phyloP scores from a whole-genome alignment of 2,888 invertebrate species.

The Corbicula japonica region DNA sequence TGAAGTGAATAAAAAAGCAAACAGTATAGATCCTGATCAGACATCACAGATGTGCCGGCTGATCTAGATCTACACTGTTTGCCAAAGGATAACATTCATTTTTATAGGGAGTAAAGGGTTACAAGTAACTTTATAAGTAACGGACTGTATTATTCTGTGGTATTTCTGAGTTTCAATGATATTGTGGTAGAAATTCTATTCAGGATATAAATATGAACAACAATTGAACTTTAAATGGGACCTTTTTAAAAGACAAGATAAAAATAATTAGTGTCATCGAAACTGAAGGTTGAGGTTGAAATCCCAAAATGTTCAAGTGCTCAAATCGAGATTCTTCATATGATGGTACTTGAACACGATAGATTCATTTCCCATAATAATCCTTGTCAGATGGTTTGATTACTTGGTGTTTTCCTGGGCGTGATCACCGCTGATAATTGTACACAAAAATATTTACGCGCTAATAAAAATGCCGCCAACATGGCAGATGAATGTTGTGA shows the following conservation, averaged over 20 bases:
- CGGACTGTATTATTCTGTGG: no score
- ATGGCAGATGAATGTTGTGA: not conserved
- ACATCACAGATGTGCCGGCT: no score
- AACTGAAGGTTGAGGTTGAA: slow-evolving; percentile 5
- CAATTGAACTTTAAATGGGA: slow-evolving; percentile 14
- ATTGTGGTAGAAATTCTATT: not conserved
- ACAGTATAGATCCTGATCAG: no score
- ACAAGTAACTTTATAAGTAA: no score
- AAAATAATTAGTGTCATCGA: not conserved
- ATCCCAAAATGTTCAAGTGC: slow-evolving; percentile 3
- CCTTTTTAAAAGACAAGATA: not conserved
- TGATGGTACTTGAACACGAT: slow-evolving; percentile 3
- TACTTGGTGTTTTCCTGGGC: not conserved
- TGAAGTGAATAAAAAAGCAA: no score
- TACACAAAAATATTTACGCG: no score
- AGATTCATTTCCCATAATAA: not conserved
- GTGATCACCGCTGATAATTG: no score
- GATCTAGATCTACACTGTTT: no score
- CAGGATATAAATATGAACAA: not conserved
- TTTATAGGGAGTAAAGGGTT: no score
- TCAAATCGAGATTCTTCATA: not conserved
- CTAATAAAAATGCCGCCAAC: slow-evolving; percentile 20
- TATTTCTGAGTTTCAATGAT: not conserved
- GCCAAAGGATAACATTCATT: no score
- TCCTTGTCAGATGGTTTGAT: slow-evolving; percentile 3